Evolutionary conservation across 2,888 invertebrate genomes (phyloP), one percentile per base, ranked within the genome.

Genomic region (Mythimna ferrago): DNA sequence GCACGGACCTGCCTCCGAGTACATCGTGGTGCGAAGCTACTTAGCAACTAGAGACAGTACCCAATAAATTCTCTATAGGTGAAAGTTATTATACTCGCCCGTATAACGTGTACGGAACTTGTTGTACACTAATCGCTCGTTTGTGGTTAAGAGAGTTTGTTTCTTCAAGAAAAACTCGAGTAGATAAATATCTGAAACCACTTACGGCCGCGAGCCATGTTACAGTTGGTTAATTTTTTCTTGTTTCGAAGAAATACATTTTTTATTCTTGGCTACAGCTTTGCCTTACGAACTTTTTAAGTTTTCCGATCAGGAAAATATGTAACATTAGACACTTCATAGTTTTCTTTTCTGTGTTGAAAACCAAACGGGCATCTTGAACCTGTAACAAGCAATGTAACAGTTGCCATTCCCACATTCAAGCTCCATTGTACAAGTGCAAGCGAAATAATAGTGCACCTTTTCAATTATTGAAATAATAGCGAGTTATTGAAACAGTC

Each of bases 401-500:
- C 62, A 72, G 65, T 73, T 67, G 69, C 76, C 63, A 78, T 84
- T 76, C 78, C 76, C 82, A 81, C 83, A 79, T 82, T 79, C 66
- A 75, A 71, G 64, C 66, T 78, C 75, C 73, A 81, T 82, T 80
- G 77, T 76, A 80, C 73, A 80, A 80, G 70, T 77, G 61, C 67
- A 71, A 74, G 75, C 66, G 76, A 83, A 81, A 83, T 85, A 86
- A 76, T 82, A 79, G 73, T 77, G 80, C 74, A 85, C 78, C 75
- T 81, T 86, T 85, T 87, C 87, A 86, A 88, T 87, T 85, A 89
- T 88, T 89, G 86, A 84, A 90, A 88, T 89, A 90, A 91, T 90
- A 89, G 87, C 87, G 87, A 92, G 91, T 91, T 92, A 93, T 91
- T 90, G 89, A 90, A 89, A 90, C 89, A 89, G 89, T 90, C 86